phyloP scores from a whole-genome alignment of 2,888 invertebrate genomes.

The Odontocerum albicorne region DNA sequence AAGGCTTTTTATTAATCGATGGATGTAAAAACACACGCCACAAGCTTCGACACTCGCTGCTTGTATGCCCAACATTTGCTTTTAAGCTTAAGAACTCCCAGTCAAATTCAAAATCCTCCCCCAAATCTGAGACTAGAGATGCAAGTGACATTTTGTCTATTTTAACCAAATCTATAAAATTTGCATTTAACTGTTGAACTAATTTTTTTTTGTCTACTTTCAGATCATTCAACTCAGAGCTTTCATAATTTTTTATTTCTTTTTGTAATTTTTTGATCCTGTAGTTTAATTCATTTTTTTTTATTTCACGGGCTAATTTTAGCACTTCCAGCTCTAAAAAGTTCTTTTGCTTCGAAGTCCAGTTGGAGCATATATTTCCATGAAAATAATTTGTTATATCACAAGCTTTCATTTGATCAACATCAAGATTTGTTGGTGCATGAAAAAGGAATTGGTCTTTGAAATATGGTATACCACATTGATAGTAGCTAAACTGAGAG shows the following conservation, averaged over 20 bases:
- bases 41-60: conserved; percentile 66
- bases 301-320: conserved; percentile 42
- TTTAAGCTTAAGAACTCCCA: conserved; percentile 59
- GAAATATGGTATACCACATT: conserved; percentile 66
- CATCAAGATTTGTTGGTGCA: conserved; percentile 34
- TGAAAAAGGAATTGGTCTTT: conserved; percentile 60
- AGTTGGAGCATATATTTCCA: conserved; percentile 49
- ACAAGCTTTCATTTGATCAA: conserved; percentile 1
- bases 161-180: conserved; percentile 5
- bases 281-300: conserved; percentile 45
- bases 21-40: conserved; percentile 76
- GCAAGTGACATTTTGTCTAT: conserved; percentile 40
- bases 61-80: conserved; percentile 59
- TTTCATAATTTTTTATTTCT: conserved; percentile 40
- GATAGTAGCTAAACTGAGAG: conserved; percentile 40
- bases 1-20: conserved; percentile 60
- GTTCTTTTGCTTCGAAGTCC: conserved; percentile 62
- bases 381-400: conserved; percentile 39
- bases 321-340: conserved; percentile 46
- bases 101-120: conserved; percentile 52
- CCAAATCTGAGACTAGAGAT: conserved; percentile 45
- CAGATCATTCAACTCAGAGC: neutral
- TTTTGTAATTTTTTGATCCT: conserved; percentile 40
- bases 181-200: neutral
- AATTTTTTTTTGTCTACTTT: neutral